Evolutionary conservation across 2,888 invertebrate genomes (phyloP), one percentile per base, ranked within the genome.

Genomic region (Yponomeuta sedellus): DNA sequence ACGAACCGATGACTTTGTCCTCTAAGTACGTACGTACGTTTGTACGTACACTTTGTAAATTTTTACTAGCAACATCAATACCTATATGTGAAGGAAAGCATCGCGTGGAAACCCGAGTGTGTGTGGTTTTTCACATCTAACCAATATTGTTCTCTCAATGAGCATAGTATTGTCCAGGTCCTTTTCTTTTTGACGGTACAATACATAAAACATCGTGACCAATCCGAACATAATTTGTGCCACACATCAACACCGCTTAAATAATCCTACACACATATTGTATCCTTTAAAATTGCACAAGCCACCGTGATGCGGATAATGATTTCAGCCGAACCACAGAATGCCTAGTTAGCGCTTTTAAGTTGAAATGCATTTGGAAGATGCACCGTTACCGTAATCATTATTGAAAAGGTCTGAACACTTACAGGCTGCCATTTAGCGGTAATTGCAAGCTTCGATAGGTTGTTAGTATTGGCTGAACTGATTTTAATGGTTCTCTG

Each of bases 161-260:
- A 34, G 34, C 34, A 34, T 34, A 34, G 8, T 34, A 8, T 34
- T 8, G 34, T 16, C 16, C 16, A 5, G 16, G 2, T 16, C 12
- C 3, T 52, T 52, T 52, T 16, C 3, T 52, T 12, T 52, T 52
- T 52, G 44, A 52, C 44, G 44, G 16, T 52, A 52, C 44, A 16
- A 52, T 52, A 22, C 22, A 52, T 52, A 12, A 59, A 59, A 59
- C 59, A 20, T 59, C 59, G 59, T 59, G 59, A 59, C 22, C 59
- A 25, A 59, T 59, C 20, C 20, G 59, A 20, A 11, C 59, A 59
- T 59, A 59, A 59, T 59, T 25, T 59, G 58, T 58, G 11, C 19
- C 58, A 20, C 19, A 58, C 22, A 58, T 19, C 34, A 8, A 34
- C 34, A 34, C 11, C 22, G 58, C 8, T 19, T 19, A 58, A 58